A percentile compares a stretch with the other conserved stretches of the same genome.
These are phyloP conservation scores for Acestrorhynchus altus DNA, from an alignment of 2,797 vertebrate genomes.

Conservation along the genomic window DNA sequence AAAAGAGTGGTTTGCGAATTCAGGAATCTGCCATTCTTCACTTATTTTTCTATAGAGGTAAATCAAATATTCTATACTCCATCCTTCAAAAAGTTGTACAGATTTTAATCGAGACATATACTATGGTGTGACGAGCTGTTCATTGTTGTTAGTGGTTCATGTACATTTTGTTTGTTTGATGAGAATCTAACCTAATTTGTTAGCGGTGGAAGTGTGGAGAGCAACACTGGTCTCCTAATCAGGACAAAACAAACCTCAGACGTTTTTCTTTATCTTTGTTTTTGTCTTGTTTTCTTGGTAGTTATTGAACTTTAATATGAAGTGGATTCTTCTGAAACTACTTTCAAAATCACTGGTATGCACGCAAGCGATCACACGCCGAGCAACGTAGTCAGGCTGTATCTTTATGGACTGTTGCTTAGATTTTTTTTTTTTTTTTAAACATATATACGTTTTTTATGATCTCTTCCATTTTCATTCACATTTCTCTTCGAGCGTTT, in stretches of 20 bases:
- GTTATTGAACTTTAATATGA: constrained; percentile 13
- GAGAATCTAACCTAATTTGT: not conserved
- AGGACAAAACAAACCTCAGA: constrained; percentile 30
- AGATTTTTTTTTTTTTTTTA: not conserved
- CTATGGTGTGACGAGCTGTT: constrained; percentile 71
- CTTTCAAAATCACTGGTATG: constrained; percentile 25
- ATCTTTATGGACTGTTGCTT: constrained; percentile 17
- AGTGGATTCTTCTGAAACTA: constrained; percentile 31
- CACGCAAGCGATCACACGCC: not conserved
- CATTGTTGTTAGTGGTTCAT: constrained; percentile 77
- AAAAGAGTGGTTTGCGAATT: constrained; percentile 64
- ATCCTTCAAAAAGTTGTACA: constrained; percentile 80
- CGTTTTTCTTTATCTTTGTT: constrained; percentile 16
- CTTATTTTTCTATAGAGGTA: constrained; percentile 84
- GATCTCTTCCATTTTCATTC: not conserved
- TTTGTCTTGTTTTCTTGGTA: too few species aligned
- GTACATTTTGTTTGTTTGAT: constrained; percentile 59
- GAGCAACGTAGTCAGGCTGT: constrained; percentile 4
- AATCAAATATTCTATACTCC: constrained; percentile 84
- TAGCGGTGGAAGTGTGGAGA: constrained; percentile 71
- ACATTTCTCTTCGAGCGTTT: constrained; percentile 13
- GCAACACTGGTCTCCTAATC: constrained; percentile 80
- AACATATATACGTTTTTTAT: too few species aligned
- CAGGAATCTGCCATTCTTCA: constrained; percentile 79
- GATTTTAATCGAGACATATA: constrained; percentile 73